phyloP scores from a whole-genome alignment of 2,888 invertebrate species.

The Calliopum simillimum region DNA sequence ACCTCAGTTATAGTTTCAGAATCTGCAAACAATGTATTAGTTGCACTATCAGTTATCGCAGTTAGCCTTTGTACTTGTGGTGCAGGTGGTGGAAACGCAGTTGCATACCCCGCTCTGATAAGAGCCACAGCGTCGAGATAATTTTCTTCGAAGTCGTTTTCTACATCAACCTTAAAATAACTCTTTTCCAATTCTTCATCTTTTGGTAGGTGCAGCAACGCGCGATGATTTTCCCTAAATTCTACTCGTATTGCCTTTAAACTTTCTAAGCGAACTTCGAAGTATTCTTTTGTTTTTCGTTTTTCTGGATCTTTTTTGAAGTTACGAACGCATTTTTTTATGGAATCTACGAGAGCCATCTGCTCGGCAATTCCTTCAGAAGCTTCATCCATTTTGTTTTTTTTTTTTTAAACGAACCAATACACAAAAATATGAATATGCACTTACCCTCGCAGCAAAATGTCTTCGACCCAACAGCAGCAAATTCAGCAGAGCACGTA shows the following conservation, averaged over 20 bases:
- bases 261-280: constrained; percentile 15
- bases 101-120: background rate
- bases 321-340: constrained; percentile 2
- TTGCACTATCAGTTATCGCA: background rate
- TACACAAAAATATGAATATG: background rate
- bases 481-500: too few species aligned
- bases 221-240: constrained; percentile 8
- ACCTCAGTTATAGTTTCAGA: constrained; percentile 2
- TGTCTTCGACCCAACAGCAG: too few species aligned
- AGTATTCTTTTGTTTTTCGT: constrained; percentile 19
- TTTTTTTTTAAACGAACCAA: constrained; percentile 15
- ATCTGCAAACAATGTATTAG: background rate
- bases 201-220: too few species aligned
- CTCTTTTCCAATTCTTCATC: too few species aligned
- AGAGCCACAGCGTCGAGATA: background rate
- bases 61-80: too few species aligned
- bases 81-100: background rate
- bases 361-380: constrained; percentile 6
- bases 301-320: constrained; percentile 20
- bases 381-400: constrained; percentile 2
- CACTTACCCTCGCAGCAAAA: too few species aligned
- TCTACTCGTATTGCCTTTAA: constrained; percentile 6
- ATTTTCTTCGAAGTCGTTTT: too few species aligned
- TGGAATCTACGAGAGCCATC: background rate
- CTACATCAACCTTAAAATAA: background rate